A percentile compares a stretch with the other conserved stretches of the same genome.
Evolutionary conservation across 2,797 vertebrate species (phyloP).

Genomic region (Microchirus variegatus): DNA sequence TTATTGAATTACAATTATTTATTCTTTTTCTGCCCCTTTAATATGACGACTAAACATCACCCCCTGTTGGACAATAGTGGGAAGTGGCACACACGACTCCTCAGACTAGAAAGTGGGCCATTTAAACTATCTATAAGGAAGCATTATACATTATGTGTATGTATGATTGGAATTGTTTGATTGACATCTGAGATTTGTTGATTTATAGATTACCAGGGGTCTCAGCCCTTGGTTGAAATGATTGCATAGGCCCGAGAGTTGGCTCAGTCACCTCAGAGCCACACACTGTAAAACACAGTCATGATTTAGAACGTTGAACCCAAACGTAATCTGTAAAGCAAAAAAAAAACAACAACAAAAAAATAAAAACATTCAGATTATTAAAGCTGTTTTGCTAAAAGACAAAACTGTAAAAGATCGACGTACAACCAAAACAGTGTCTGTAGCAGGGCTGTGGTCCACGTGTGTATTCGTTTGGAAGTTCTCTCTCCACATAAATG

Average conservation of each 20-base stretch:
- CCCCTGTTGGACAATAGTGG: conserved; percentile 48
- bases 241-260: conserved; percentile 68
- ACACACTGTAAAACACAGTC: conserved; percentile 35
- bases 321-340: conserved; percentile 27
- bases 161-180: conserved; percentile 12
- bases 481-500: conserved; percentile 1
- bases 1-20: conserved; percentile 49
- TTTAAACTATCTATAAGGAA: conserved; percentile 1
- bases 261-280: conserved; percentile 47
- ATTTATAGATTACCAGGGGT: conserved; percentile 26
- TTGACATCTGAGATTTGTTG: conserved; percentile 27
- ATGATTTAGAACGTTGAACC: conserved; percentile 25
- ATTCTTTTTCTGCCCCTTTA: conserved; percentile 33
- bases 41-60: conserved; percentile 45
- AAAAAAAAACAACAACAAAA: background rate
- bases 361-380: background rate
- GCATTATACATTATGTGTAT: background rate
- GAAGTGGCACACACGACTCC: conserved; percentile 29
- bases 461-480: no score
- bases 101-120: conserved; percentile 12
- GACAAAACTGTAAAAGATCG: conserved; percentile 30
- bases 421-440: conserved; percentile 5
- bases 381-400: conserved; percentile 24
- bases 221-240: conserved; percentile 52
- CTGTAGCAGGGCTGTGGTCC: conserved; percentile 11